Evolutionary conservation across 1,140 invertebrate genomes (phyloP).

Genomic region (Oppia nitens): DNA sequence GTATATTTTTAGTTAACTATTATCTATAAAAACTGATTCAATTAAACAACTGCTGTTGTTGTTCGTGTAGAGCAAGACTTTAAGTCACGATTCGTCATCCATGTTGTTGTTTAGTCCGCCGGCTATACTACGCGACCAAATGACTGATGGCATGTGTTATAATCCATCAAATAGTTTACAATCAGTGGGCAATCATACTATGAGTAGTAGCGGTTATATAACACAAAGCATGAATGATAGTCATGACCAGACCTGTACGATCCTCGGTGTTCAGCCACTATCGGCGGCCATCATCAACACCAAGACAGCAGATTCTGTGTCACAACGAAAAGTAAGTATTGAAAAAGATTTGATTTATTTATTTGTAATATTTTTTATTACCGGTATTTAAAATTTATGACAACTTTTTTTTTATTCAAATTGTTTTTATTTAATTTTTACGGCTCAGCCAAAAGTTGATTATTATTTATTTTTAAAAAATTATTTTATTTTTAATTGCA

Average conservation of each 20-base stretch:
- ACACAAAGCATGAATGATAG: no score
- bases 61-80: not conserved
- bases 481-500: no score
- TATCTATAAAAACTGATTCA: not conserved
- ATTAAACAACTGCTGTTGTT: not conserved
- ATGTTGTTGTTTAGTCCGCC: not conserved
- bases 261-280: not conserved
- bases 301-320: not conserved
- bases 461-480: no score
- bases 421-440: no score
- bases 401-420: not conserved
- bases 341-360: not conserved
- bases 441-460: no score
- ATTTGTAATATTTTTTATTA: no score
- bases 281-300: not conserved
- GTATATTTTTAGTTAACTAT: no score
- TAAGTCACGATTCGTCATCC: not conserved
- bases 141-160: not conserved
- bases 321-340: not conserved
- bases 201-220: no score
- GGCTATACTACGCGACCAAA: not conserved
- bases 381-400: no score
- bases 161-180: not conserved
- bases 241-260: not conserved
- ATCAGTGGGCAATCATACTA: not conserved